phyloP scores from a whole-genome alignment of 2,797 vertebrate genomes.

The Rhynchotus rufescens region DNA sequence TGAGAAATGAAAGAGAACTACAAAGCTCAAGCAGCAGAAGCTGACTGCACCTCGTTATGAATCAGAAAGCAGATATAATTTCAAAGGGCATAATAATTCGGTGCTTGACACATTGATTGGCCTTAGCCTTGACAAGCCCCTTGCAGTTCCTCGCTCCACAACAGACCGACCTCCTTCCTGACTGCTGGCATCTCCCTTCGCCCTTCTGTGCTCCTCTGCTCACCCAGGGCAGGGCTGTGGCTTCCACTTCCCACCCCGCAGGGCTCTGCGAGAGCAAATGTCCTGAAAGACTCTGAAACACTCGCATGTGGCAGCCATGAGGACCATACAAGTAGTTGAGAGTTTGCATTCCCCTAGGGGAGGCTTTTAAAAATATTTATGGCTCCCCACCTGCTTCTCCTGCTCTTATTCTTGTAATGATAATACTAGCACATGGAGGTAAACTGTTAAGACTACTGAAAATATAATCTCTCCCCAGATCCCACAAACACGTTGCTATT shows the following conservation, averaged over 20 bases:
- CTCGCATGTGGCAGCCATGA: neutral
- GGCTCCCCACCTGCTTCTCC: neutral
- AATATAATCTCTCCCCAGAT: neutral
- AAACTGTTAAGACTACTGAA: neutral
- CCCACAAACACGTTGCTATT: neutral
- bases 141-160: neutral
- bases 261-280: neutral
- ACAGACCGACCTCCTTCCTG: neutral
- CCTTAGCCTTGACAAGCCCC: neutral
- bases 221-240: accelerated
- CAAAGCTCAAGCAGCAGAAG: neutral
- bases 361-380: neutral
- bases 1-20: neutral
- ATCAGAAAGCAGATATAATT: neutral
- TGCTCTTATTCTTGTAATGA: neutral
- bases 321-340: neutral
- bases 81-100: neutral
- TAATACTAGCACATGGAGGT: neutral
- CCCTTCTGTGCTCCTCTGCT: neutral
- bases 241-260: neutral
- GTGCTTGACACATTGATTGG: accelerated
- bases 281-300: neutral
- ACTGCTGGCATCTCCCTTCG: neutral
- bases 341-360: neutral
- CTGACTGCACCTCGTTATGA: neutral